These are phyloP conservation scores for Glossophaga mutica DNA, from an alignment of 2,797 vertebrate species.

Conservation along the genomic window DNA sequence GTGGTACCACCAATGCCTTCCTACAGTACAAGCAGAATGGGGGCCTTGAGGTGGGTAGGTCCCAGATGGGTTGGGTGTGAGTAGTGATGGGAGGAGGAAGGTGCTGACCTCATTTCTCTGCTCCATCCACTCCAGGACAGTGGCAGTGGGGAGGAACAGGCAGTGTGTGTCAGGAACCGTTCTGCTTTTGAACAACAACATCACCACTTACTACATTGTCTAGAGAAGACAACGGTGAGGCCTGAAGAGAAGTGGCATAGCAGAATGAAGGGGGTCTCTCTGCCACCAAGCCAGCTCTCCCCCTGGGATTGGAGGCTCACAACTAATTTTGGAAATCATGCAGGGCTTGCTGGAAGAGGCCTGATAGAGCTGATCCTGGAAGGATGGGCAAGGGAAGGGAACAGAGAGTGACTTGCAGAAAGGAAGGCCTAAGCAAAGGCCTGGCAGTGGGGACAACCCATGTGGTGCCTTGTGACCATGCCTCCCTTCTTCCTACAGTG, in stretches of 20 bases:
- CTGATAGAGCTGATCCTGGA: constrained; percentile 14
- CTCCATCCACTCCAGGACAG: constrained; percentile 76
- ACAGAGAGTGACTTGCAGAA: not conserved
- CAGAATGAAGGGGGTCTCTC: not conserved
- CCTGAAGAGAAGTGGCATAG: not conserved
- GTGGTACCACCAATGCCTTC: constrained; percentile 91
- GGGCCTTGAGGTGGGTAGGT: constrained; percentile 81
- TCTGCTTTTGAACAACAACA: constrained; percentile 89
- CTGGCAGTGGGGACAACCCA: not conserved
- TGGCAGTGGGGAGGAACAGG: constrained; percentile 79
- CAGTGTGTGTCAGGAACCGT: constrained; percentile 83
- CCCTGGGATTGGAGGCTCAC: not conserved
- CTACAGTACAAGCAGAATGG: constrained; percentile 91
- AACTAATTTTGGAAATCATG: not conserved
- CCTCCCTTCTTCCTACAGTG: constrained; percentile 75
- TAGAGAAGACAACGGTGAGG: constrained; percentile 90
- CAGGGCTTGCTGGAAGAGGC: constrained; percentile 35
- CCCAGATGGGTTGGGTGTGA: not conserved
- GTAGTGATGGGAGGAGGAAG: not conserved
- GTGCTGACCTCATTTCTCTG: constrained; percentile 7
- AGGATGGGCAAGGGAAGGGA: constrained; percentile 9
- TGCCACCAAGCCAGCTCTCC: not conserved
- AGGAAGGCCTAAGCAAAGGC: constrained; percentile 13
- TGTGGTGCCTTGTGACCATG: not conserved
- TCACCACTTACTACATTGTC: constrained; percentile 88